Conservation (phyloP, 1,140 invertebrate genomes). For the Eulimnadia texana region DNA sequence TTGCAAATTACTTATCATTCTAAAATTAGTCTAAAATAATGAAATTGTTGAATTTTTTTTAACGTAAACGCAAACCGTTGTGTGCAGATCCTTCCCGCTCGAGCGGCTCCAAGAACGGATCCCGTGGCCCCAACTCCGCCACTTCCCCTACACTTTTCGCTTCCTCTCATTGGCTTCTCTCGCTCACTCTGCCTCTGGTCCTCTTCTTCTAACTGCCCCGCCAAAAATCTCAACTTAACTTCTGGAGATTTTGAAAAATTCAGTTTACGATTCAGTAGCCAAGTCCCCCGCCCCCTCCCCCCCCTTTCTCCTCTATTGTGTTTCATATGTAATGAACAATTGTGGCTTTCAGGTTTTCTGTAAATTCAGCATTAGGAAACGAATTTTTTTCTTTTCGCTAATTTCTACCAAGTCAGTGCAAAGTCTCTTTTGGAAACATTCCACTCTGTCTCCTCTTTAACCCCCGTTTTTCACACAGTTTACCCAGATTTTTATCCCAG, state of each 20-base stretch:
- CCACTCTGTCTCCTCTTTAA: too few species aligned
- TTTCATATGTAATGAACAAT: not conserved
- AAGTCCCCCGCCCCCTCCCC: too few species aligned
- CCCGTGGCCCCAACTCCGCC: slow-evolving; percentile 6
- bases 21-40: not conserved
- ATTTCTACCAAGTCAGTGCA: too few species aligned
- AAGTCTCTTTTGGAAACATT: too few species aligned
- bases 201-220: not conserved
- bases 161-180: not conserved
- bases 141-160: slow-evolving; percentile 4
- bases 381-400: not conserved
- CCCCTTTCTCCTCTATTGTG: not conserved
- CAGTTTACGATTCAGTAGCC: too few species aligned
- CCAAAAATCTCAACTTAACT: not conserved
- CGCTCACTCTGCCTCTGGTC: slow-evolving; percentile 9
- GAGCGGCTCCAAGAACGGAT: slow-evolving; percentile 5
- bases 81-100: slow-evolving; percentile 10
- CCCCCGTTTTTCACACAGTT: too few species aligned
- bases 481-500: too few species aligned
- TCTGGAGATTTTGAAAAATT: too few species aligned
- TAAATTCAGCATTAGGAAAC: too few species aligned
- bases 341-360: too few species aligned
- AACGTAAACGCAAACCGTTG: not conserved
- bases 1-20: not conserved
- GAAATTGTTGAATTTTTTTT: not conserved